Evolutionary conservation across 2,113 vertebrate genomes (phyloP), one percentile per base, ranked within the genome.

Genomic region (Dipodomys ordii): DNA sequence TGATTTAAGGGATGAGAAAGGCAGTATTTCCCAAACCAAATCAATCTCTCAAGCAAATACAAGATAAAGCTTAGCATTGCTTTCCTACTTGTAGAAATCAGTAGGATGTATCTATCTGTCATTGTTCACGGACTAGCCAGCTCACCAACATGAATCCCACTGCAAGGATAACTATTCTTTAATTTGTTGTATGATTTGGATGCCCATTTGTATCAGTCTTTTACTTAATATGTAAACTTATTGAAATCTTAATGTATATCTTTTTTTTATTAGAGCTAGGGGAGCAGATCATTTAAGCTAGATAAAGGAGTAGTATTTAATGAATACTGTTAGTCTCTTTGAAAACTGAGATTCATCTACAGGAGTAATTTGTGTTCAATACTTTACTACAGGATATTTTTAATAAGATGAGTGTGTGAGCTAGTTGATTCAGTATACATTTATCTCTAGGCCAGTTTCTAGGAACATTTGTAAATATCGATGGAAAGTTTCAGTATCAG

Each of bases 291-390:
- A 46, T 84, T 80, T 89, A 62, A 71, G 82, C 83, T 87, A 73
- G 27, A 3, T 77, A 93, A 93, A 95, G 4, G 93, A 83, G 11
- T 94, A 69, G 83, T 95, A 27, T 83, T 96, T 94, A 74, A 25
- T 89, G 28, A 93, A 94, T 94, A 91, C 67, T 95, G 84, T 76
- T 77, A 76, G 35, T 94, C 39, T 91, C 53, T 16, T 92, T 93
- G 65, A 94, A 97, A 82, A 3, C 13, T 28, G 49, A 67, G 18
- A 88, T 94, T 15, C 67, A 90, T 60, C 67, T 65, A 72, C 23
- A 97, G 53, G 44, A 95, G 32, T 74, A 97, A 95, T 92, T 94
- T 77, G 30, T 76, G 2, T 68, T 94, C 22, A 93, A 27, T 62
- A 74, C n/a, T 76, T 3, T 90, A 32, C 88, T 68, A 78, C 4